Percentiles rank a stretch among this genome's conserved stretches.
These are phyloP conservation scores for Tipula unca DNA, from an alignment of 2,888 invertebrate species.

Conservation along the genomic window DNA sequence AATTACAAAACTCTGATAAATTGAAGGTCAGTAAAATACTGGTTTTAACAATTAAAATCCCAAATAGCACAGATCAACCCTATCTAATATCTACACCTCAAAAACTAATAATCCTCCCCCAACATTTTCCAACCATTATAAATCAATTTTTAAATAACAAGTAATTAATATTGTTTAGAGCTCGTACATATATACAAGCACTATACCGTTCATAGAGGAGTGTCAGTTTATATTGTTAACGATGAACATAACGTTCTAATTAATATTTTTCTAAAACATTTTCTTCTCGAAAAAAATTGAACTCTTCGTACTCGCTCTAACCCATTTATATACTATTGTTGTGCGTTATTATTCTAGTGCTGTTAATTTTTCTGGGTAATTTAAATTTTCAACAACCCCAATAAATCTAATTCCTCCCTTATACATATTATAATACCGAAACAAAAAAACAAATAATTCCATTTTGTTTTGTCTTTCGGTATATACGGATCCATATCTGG, in stretches of 20 bases:
- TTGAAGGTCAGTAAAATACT: too few species aligned
- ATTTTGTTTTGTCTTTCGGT: neutral
- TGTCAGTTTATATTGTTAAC: neutral
- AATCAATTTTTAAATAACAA: slow-evolving; percentile 4
- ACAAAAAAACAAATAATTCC: neutral
- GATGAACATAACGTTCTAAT: neutral
- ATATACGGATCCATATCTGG: neutral
- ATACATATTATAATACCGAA: neutral
- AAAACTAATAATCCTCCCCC: neutral
- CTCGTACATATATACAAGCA: neutral
- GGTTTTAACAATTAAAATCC: neutral
- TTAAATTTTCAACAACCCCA: slow-evolving; percentile 14
- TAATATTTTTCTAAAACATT: neutral
- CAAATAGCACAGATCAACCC: neutral
- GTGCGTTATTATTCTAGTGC: neutral
- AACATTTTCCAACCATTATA: neutral
- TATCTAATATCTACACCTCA: neutral
- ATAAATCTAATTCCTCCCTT: neutral
- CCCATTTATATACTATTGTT: neutral
- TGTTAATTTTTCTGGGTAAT: slow-evolving; percentile 14
- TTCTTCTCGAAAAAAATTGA: neutral
- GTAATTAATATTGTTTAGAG: neutral
- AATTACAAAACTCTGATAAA: too few species aligned
- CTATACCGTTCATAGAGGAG: neutral
- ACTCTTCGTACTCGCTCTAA: neutral